These are phyloP conservation scores for Coboldia fuscipes DNA, from an alignment of 1,140 invertebrate species.

Conservation along the genomic window DNA sequence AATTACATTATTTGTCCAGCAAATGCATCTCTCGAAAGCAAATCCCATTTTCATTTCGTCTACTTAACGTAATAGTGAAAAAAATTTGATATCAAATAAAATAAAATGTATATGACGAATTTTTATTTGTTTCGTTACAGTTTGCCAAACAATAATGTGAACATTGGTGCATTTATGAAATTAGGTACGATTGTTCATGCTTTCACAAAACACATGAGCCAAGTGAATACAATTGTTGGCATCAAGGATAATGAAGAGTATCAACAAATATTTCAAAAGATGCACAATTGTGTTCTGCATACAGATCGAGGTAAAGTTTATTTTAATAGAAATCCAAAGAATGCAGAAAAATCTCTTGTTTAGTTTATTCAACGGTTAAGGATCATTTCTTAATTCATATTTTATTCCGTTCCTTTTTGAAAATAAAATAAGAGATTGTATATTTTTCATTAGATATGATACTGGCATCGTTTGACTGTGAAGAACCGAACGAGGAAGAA, in stretches of 20 bases:
- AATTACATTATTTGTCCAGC: too few species aligned
- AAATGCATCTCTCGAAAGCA: too few species aligned
- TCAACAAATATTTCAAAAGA: neutral
- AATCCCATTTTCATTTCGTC: too few species aligned
- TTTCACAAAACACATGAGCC: conserved; percentile 18
- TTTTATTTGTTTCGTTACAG: conserved; percentile 7
- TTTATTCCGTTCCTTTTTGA: too few species aligned
- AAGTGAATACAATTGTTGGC: conserved; percentile 9
- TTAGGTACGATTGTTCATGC: conserved; percentile 20
- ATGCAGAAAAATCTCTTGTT: neutral
- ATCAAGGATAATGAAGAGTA: neutral
- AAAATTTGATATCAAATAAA: too few species aligned
- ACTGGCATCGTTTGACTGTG: neutral
- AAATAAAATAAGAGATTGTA: too few species aligned
- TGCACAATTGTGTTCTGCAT: neutral
- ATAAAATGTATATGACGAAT: neutral
- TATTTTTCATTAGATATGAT: neutral
- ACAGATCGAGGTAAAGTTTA: neutral
- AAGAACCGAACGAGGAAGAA: neutral
- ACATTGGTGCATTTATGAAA: conserved; percentile 19
- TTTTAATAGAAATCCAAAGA: neutral
- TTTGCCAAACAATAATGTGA: conserved; percentile 20
- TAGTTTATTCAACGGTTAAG: neutral
- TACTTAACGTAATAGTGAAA: too few species aligned
- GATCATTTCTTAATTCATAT: too few species aligned